Evolutionary conservation across 1,140 invertebrate species (phyloP), one percentile per base, ranked within the genome.

Genomic region (Ceratitis capitata): DNA sequence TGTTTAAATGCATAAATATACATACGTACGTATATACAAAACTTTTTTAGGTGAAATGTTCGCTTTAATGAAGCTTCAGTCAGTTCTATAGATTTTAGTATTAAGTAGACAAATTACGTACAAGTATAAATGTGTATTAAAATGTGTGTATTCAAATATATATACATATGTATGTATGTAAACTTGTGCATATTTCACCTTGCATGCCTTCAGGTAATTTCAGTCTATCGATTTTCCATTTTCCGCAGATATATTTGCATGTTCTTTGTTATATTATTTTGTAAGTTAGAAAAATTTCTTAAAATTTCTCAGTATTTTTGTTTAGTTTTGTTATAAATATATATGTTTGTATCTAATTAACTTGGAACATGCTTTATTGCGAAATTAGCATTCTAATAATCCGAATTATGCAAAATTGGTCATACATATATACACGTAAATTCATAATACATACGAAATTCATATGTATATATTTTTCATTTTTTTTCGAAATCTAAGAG

Each of bases 141-240:
- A 14, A 14, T 35, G 26, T 32, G 4, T 1, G 29, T 64, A 64
- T 32, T 10, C 14, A 35, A 35, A 9, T 69, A 16, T 19, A 19
- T 26, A 16, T 16, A 23, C 16, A 45, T 45, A 45, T 7, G 19
- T 78, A 3, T 23, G 19, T 10, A 45, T 78, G n/a, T 78, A 0
- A n/a, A n/a, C n/a, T 78, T 78, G 69, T 78, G 7, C 10, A 16
- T 10, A 45, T 78, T 42, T 78, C 1, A n/a, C 42, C n/a, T 78
- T 78, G 69, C 69, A 78, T 78, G 69, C 10, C 39, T 78, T 45
- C 69, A 47, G n/a, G 69, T 78, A 47, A 78, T 78, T 78, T 78
- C 39, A 39, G 69, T 39, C 45, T 78, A 78, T 78, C 69, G 69
- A 78, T 78, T 78, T 78, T 78, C n/a, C 29, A 53, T 53, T 56